Conservation (phyloP, 2,113 vertebrate genomes). For the Brachionichthys hirsutus region DNA sequence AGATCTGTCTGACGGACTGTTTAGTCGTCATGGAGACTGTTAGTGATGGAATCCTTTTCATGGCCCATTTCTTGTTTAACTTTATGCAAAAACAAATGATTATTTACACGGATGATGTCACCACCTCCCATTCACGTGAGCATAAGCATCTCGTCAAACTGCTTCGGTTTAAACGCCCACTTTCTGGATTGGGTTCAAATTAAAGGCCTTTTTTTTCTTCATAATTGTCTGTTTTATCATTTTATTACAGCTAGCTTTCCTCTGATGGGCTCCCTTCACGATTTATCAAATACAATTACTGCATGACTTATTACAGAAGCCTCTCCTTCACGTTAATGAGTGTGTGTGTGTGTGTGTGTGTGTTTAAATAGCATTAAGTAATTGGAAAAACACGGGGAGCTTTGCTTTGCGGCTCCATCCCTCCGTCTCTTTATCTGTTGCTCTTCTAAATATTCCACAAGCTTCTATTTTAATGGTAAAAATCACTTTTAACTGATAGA, state of each 20-base stretch:
- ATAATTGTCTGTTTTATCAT: conserved; percentile 79
- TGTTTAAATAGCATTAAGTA: conserved; percentile 75
- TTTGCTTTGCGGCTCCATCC: conserved; percentile 46
- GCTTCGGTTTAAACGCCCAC: conserved; percentile 44
- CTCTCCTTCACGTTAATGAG: conserved; percentile 47
- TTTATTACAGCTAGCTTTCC: conserved; percentile 74
- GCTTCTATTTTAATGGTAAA: conserved; percentile 40
- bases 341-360: conserved; percentile 32
- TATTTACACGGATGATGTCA: too few relatives aligned
- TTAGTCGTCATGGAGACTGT: too few relatives aligned
- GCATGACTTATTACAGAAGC: conserved; percentile 71
- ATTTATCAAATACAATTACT: conserved; percentile 81
- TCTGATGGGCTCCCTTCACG: conserved; percentile 72
- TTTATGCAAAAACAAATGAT: too few relatives aligned
- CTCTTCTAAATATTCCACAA: conserved; percentile 54
- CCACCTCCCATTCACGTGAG: too few relatives aligned
- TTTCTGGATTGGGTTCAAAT: conserved; percentile 74
- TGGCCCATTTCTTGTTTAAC: too few relatives aligned
- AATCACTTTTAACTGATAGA: conserved; percentile 56
- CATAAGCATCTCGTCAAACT: conserved; percentile 40
- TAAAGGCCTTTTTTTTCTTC: conserved; percentile 48
- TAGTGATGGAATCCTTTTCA: too few relatives aligned
- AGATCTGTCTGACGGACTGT: too few relatives aligned
- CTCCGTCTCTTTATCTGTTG: not conserved
- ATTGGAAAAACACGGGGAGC: conserved; percentile 70